Evolutionary conservation across 1,140 invertebrate species (phyloP), one percentile per base, ranked within the genome.

Genomic region (Drosophila guanche): DNA sequence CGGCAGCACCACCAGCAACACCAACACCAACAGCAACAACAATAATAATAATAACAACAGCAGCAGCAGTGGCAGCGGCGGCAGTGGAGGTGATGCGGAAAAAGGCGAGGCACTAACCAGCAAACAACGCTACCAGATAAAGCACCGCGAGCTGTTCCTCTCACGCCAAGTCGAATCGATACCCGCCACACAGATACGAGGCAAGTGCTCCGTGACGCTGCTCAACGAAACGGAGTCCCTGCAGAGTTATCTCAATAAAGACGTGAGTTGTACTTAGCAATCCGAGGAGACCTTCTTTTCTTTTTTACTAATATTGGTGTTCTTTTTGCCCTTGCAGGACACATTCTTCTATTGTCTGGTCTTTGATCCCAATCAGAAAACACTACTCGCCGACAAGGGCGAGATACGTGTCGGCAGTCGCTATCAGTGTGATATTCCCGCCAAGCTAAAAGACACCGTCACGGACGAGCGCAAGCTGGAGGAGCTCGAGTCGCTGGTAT

Each of bases 261-360:
- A 99, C 92, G 96, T 97, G 93, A 94, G 94, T 94, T 83, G 75
- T 89, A 74, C 67, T 77, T 65, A 68, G 79, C 37, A 16, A 2
- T n/a, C 42, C 5, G 14, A 7, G 16, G 16, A 20, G 16, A 20
- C 3, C 20, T 47, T 4, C 10, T 25, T 29, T 6, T 0, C 5
- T n/a, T 45, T 23, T 43, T 1, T 12, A 52, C n/a, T 6, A 27
- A 22, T 42, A 12, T 59, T 22, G n/a, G 0, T 7, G n/a, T 4
- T 43, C 1, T 29, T 86, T 77, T 59, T 83, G 80, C 90, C 90
- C 90, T 92, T 93, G 89, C 92, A 97, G 94, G 98, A 99, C 92
- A 96, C 97, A 91, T 99, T 99, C 94, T 99, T 99, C 93, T 99
- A 99, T 93, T 99, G 98, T 91, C 94, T 99, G 92, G 99, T 99